Evolutionary conservation across 1,140 invertebrate genomes (phyloP).

Genomic region (Drosophila punjabiensis): DNA sequence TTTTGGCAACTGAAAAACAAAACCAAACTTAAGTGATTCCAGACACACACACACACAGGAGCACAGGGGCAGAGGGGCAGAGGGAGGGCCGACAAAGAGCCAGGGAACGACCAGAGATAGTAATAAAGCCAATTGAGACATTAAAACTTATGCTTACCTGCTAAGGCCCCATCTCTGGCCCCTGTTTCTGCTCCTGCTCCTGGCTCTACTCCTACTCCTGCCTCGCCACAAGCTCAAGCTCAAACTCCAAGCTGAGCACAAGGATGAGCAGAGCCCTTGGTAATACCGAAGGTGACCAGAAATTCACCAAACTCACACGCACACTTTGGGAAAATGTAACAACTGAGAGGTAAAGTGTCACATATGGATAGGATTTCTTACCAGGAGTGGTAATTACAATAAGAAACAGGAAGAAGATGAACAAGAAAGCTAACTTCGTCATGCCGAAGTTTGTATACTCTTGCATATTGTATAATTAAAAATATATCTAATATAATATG

Average conservation of each 20-base stretch:
- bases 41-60: slow-evolving; percentile 35
- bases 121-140: slow-evolving; percentile 61
- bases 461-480: no score
- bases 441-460: no score
- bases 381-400: background rate
- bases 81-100: background rate
- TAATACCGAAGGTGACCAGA: slow-evolving; percentile 30
- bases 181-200: background rate
- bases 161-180: background rate
- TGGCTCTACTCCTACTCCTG: background rate
- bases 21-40: slow-evolving; percentile 75
- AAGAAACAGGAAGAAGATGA: no score
- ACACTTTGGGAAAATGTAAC: slow-evolving; percentile 12
- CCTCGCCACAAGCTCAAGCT: background rate
- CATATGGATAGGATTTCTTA: background rate
- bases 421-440: no score
- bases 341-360: background rate
- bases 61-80: background rate
- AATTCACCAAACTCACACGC: background rate
- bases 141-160: slow-evolving; percentile 61
- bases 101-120: background rate
- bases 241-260: slow-evolving; percentile 1
- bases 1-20: slow-evolving; percentile 72
- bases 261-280: slow-evolving; percentile 6
- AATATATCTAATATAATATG: no score